Evolutionary conservation across 1,140 invertebrate species (phyloP).

Genomic region (Araneus ventricosus): DNA sequence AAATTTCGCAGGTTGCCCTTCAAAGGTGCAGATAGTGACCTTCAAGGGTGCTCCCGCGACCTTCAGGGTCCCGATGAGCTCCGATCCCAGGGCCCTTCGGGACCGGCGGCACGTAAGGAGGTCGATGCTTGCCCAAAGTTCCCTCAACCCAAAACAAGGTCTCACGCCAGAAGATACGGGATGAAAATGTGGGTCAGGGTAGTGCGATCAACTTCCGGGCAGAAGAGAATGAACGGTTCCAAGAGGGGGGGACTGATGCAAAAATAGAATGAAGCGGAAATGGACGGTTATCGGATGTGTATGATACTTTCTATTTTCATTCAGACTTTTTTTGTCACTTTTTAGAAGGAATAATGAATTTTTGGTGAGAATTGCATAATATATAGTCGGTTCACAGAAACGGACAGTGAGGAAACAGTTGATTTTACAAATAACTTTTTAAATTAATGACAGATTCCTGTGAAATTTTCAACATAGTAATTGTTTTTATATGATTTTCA

Average conservation of each 20-base stretch:
- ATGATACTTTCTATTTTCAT: too few species aligned
- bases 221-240: too few species aligned
- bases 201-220: background rate
- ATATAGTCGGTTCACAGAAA: too few species aligned
- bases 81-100: background rate
- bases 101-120: too few species aligned
- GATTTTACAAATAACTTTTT: too few species aligned
- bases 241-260: background rate
- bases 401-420: too few species aligned
- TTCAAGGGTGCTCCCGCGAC: background rate
- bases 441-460: too few species aligned
- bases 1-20: conserved; percentile 23
- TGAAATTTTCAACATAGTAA: too few species aligned
- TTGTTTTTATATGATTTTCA: too few species aligned
- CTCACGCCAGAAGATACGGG: background rate
- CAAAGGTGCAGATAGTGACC: conserved; percentile 8
- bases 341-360: too few species aligned
- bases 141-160: background rate
- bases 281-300: background rate
- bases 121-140: background rate
- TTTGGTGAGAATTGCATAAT: too few species aligned
- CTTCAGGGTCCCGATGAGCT: background rate
- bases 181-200: background rate
- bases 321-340: too few species aligned
- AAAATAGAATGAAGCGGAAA: conserved; percentile 9